phyloP scores from a whole-genome alignment of 2,888 invertebrate species.

The Cerceris ruficornis region DNA sequence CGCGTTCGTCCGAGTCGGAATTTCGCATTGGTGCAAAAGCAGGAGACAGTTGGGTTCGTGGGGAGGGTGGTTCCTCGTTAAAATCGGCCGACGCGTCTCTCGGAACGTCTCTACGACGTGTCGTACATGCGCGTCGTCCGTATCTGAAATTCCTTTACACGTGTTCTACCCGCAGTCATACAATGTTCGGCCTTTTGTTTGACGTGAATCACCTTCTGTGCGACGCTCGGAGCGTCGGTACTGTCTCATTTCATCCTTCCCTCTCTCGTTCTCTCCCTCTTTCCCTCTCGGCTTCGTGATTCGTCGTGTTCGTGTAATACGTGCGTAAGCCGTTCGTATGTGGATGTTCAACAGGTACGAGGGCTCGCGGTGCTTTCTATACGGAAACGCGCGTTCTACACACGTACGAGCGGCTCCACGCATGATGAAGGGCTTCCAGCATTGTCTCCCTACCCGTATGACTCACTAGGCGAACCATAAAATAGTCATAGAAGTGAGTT shows the following conservation, averaged over 20 bases:
- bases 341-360: conserved; percentile 70
- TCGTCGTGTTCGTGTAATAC: conserved; percentile 44
- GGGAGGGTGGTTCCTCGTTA: conserved; percentile 39
- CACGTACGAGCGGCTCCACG: conserved; percentile 61
- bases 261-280: too few species aligned
- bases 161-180: conserved; percentile 72
- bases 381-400: conserved; percentile 59
- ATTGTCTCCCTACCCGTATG: conserved; percentile 74
- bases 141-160: conserved; percentile 74
- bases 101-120: conserved; percentile 41
- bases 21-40: conserved; percentile 3
- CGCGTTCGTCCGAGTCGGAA: too few species aligned
- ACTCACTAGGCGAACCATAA: conserved; percentile 76
- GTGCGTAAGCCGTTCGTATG: conserved; percentile 45
- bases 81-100: conserved; percentile 26
- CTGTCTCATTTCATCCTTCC: neutral
- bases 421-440: conserved; percentile 77
- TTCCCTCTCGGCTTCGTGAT: conserved; percentile 19
- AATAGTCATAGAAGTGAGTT: conserved; percentile 75
- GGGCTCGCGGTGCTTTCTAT: conserved; percentile 49
- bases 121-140: conserved; percentile 54
- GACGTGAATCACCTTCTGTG: conserved; percentile 77
- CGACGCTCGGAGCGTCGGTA: conserved; percentile 49
- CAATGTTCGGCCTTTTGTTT: conserved; percentile 78
- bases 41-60: conserved; percentile 41